Evolutionary conservation across 1,140 invertebrate genomes (phyloP).

Genomic region (Anadara kagoshimensis): DNA sequence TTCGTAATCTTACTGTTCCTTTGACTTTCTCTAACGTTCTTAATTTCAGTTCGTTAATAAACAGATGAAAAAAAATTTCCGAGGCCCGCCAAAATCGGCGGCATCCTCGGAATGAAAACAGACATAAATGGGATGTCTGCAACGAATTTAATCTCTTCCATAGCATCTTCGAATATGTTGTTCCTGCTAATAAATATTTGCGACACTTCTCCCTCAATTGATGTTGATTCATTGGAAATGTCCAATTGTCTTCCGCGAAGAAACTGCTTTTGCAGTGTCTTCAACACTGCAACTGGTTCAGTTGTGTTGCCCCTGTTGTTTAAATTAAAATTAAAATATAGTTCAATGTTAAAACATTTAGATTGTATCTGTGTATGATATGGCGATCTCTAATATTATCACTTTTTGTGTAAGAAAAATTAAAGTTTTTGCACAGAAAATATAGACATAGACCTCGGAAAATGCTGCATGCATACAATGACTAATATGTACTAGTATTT

Average conservation of each 20-base stretch:
- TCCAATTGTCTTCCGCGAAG: background rate
- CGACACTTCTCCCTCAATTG: background rate
- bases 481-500: too few species aligned
- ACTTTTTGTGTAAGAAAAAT: too few species aligned
- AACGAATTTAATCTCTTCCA: background rate
- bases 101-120: background rate
- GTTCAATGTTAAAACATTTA: too few species aligned
- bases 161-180: background rate
- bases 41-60: too few species aligned
- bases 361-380: too few species aligned
- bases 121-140: background rate
- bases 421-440: too few species aligned
- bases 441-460: too few species aligned
- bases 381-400: too few species aligned
- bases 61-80: too few species aligned
- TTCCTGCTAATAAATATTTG: background rate
- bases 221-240: background rate
- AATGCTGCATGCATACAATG: too few species aligned
- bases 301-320: background rate
- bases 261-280: background rate
- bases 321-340: background rate
- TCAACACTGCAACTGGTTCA: background rate
- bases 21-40: too few species aligned
- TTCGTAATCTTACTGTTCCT: too few species aligned
- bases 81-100: constrained; percentile 2